Base-by-base conservation (phyloP, 2,113 vertebrate species). In the Gallinago jamesoni region DNA sequence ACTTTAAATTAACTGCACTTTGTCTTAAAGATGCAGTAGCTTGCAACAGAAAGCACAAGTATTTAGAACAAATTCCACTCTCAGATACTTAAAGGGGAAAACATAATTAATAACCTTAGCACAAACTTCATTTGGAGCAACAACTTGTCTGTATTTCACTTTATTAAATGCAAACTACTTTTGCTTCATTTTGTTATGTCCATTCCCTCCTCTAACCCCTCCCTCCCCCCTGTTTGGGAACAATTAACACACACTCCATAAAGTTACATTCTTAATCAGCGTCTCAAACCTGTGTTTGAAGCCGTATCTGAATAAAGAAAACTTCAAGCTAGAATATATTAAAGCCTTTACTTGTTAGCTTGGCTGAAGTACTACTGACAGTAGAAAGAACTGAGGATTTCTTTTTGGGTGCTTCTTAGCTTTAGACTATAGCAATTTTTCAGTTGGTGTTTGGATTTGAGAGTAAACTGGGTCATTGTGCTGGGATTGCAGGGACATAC, bases 281-380 rank as follows among this genome's bases (percentile, higher is more conserved):
- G 15, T 87, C 90, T 94, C 83, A 87, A 89, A 89, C 80, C 15
- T 68, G n/a, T 48, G 73, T 92, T 93, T 96, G 92, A 94, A 92
- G 90, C 52, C 84, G 35, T 75, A 70, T 39, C 56, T 93, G 60
- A 96, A 90, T 67, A 86, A 67, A 85, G 35, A 94, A 84, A 76
- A 88, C 59, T 80, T 93, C 22, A 88, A 90, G 39, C 48, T 78
- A 87, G 60, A 92, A 52, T 78, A 75, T 33, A 94, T 87, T 83
- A 93, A 84, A 95, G 43, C 9, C 27, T 90, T 90, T 92, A 64
- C 81, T 79, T 73, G 60, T 63, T 60, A 87, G 75, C 47, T 50
- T 74, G 24, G 12, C 50, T 76, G 50, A 57, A 64, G n/a, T 25
- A 52, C 28, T 66, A 72, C 39, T 50, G 22, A 63, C 23, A 74